A percentile compares a stretch with the other conserved stretches of the same genome.
Conservation (phyloP, 1,140 invertebrate genomes). For the Nasonia vitripennis region DNA sequence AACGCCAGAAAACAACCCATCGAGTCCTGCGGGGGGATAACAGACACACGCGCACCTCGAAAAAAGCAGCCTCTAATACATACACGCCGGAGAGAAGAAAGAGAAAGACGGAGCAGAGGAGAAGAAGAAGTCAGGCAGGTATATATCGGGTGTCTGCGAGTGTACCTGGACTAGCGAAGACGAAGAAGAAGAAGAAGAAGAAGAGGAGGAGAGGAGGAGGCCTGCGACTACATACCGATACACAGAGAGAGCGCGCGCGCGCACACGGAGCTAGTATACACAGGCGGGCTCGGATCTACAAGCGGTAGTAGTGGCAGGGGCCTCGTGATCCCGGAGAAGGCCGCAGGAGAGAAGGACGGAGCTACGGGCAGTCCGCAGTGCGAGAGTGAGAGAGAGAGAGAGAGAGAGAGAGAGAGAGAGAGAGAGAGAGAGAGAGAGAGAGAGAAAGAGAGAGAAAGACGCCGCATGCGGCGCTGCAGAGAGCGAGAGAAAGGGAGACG, state of each 20-base stretch:
- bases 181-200: neutral
- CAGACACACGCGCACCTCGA: neutral
- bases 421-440: conserved; percentile 43
- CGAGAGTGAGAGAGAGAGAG: neutral
- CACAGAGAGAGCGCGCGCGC: neutral
- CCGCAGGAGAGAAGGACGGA: conserved; percentile 52
- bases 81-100: neutral
- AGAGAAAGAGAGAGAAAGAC: conserved; percentile 8
- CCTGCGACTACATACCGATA: neutral
- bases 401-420: conserved; percentile 35
- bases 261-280: neutral
- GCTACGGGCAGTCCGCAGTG: neutral
- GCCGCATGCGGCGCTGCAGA: neutral
- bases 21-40: neutral
- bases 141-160: conserved; percentile 21
- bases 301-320: conserved; percentile 43
- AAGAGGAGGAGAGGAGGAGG: neutral
- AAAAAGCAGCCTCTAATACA: conserved; percentile 36
- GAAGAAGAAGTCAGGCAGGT: conserved; percentile 50
- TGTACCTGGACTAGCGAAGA: conserved; percentile 46
- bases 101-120: conserved; percentile 51
- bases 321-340: conserved; percentile 56
- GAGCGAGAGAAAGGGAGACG: conserved; percentile 35
- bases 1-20: conserved; percentile 35
- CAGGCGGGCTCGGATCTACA: neutral